Evolutionary conservation across 2,113 vertebrate genomes (phyloP), one percentile per base, ranked within the genome.

Genomic region (Ciconia stormi): DNA sequence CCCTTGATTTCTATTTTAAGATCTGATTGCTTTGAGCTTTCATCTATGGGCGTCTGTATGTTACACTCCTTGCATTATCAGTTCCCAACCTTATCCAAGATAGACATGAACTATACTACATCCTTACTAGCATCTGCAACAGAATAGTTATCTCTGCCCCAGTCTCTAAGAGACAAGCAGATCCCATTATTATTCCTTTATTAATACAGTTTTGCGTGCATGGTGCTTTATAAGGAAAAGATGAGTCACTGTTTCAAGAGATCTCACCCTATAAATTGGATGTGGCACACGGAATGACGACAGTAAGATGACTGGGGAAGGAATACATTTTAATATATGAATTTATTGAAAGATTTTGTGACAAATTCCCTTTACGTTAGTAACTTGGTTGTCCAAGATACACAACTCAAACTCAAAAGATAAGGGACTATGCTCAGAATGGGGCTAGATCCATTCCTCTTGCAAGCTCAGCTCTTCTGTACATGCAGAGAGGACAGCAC

Each of bases 231-330:
- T 22, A 87, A 77, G 66, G 87, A 96, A 93, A 82, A 96, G 87
- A 95, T 96, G 91, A 96, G 58, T 95, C 95, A 90, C 53, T 88
- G 26, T 89, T 97, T 74, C 77, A 95, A 87, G 62, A 93, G 71
- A 77, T 85, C 34, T 95, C 71, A 86, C 63, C 50, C 59, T 91
- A 65, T 47, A 59, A 94, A 94, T 90, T 82, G 93, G 47, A 90
- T 26, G 47, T 58, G 71, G 26, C 58, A 85, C 36, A 11, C 69
- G 49, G 62, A 87, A 95, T 82, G 93, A 97, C 3, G 52, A 80
- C 81, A 95, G 15, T 63, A 55, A 81, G 90, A 93, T 72, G 38
- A 78, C 42, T 80, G 66, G 32, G 42, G 61, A 96, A 78, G n/a
- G 66, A 94, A 90, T 87, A 62, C 5, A 93, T 95, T 91, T 93